phyloP scores from a whole-genome alignment of 2,113 vertebrate genomes.

The Zapus hudsonius region DNA sequence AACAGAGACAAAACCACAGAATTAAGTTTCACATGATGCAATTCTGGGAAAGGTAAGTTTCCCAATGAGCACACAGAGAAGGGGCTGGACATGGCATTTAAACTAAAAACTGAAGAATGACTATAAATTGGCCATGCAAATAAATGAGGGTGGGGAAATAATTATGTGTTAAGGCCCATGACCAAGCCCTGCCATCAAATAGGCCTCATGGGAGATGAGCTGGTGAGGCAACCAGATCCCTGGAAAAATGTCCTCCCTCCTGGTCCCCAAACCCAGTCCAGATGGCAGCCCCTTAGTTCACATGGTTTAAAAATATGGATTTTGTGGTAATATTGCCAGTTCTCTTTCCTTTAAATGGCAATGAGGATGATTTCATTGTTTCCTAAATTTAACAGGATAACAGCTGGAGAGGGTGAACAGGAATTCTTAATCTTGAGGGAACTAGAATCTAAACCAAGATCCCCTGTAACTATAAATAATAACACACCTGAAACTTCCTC shows the following conservation, averaged over 20 bases:
- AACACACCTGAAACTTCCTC: background rate
- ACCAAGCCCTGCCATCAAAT: no score
- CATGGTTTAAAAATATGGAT: background rate
- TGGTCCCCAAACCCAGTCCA: background rate
- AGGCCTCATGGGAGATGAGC: background rate
- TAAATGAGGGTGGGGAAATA: background rate
- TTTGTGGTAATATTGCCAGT: background rate
- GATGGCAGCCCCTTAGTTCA: background rate
- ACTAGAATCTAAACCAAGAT: background rate
- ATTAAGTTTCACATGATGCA: background rate
- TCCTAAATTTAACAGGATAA: background rate
- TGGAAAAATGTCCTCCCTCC: background rate
- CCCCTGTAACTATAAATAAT: background rate
- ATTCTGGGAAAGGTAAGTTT: background rate
- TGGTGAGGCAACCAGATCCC: background rate
- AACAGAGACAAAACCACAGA: background rate
- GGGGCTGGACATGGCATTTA: background rate
- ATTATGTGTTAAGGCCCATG: background rate
- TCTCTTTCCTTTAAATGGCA: slow-evolving; percentile 35
- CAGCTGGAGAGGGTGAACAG: background rate
- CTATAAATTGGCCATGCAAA: background rate
- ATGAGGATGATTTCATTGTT: background rate
- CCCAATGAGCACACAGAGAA: background rate
- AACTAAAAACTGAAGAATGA: background rate
- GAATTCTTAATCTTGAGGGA: background rate